A percentile compares a stretch with the other conserved stretches of the same genome.
phyloP scores from a whole-genome alignment of 2,888 invertebrate genomes.

The Rhaphigaster nebulosa region DNA sequence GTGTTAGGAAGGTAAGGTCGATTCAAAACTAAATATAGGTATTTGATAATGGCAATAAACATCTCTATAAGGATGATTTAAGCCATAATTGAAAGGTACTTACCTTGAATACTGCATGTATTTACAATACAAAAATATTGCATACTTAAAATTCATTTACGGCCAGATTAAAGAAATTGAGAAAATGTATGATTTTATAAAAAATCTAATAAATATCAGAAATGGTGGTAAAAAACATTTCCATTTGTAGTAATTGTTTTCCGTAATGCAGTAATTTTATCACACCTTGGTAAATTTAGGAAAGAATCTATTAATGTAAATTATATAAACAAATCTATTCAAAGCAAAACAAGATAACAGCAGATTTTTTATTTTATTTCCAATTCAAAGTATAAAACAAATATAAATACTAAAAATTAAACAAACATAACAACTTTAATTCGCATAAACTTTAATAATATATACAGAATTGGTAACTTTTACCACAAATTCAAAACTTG shows the following conservation, averaged over 20 bases:
- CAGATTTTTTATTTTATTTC: neutral
- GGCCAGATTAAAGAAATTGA: neutral
- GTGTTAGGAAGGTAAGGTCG: neutral
- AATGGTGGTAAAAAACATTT: neutral
- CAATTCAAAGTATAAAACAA: neutral
- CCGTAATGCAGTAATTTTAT: neutral
- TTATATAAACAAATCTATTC: neutral
- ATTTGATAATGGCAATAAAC: neutral
- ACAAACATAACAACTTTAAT: neutral
- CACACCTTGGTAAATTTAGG: neutral
- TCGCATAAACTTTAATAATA: neutral
- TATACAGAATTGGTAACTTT: constrained; percentile 5
- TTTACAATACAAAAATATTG: neutral
- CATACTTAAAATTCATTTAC: neutral
- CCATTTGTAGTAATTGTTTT: neutral
- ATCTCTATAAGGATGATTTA: neutral
- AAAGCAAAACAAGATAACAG: neutral
- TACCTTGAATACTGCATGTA: neutral
- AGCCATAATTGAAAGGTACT: neutral
- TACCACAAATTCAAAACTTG: neutral
- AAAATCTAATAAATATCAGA: neutral
- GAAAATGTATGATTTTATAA: neutral
- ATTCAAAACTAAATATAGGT: neutral
- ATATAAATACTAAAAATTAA: constrained; percentile 35
- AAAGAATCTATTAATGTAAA: neutral